Base-by-base conservation (phyloP, 2,888 invertebrate genomes). In the Apamea epomidion region DNA sequence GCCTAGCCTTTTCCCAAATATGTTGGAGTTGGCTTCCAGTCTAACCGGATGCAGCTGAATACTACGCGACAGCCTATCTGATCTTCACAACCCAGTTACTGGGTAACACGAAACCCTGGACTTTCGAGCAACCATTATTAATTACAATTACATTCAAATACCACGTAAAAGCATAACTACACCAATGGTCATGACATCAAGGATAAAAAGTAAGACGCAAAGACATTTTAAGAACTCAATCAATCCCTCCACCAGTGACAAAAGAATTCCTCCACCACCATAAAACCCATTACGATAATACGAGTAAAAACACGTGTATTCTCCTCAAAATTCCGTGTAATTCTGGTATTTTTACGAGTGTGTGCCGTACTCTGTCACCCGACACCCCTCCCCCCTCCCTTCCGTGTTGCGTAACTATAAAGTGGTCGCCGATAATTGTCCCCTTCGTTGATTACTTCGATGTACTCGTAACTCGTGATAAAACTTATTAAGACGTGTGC, bases 331-430 rank as follows among this genome's bases (percentile, higher is more conserved):
- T 84, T 88, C 77, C 80, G 74, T 81, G 76, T 90, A 87, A 91
- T 91, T 91, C 87, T 77, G 83, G 86, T 87, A 86, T 88, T 90
- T 90, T 87, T 87, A 91, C 79, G 81, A 90, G 75, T 86, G 62
- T 68, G 78, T 80, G 80, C 64, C 67, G 64, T 71, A 76, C 76
- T 82, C 42, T 78, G 79, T 88, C 85, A 84, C 77, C 70, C 67
- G 72, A 58, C 75, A 42, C 73, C 62, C 5, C 29, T 58, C 14
- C 62, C 60, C 76, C 8, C 58, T 58, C 65, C 74, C 37, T 73
- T 87, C 71, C 91, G 89, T 91, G 90, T 73, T 81, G 32, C 67
- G 74, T 75, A 65, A 85, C 88, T 81, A 89, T 91, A 87, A 89
- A 82, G 74, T 79, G 73, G 75, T 29, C 37, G 64, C 82, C 80